Conservation (phyloP, 1,140 invertebrate species). For the Procambarus virginalis region DNA sequence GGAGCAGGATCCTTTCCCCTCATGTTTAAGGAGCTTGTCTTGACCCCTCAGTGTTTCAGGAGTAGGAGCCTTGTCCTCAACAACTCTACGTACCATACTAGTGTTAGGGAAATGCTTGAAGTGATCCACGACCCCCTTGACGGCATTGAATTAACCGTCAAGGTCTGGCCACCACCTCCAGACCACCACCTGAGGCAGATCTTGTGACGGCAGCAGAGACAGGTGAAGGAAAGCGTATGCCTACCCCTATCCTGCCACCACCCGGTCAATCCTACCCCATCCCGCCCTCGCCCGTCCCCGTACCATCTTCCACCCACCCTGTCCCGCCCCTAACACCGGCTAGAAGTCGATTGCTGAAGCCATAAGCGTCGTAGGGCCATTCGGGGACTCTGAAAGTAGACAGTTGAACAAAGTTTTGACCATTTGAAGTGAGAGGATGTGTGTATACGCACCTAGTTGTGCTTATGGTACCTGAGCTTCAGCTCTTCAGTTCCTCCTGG, state of each 20-base stretch:
- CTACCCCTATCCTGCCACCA: too few species aligned
- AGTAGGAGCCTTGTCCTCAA: too few species aligned
- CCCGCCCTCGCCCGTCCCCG: not conserved
- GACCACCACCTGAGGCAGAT: not conserved
- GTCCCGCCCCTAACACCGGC: not conserved
- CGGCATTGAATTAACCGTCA: too few species aligned
- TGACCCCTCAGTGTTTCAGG: too few species aligned
- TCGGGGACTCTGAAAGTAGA: not conserved
- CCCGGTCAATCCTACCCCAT: too few species aligned
- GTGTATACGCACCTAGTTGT: constrained; percentile 21
- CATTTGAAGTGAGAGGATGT: not conserved
- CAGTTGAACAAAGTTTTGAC: not conserved
- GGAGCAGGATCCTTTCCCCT: too few species aligned
- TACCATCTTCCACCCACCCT: not conserved
- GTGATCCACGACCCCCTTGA: not conserved
- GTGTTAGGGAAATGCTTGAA: not conserved
- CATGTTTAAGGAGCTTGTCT: too few species aligned
- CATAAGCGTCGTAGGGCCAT: constrained; percentile 23
- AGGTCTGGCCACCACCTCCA: not conserved
- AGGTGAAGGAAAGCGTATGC: too few species aligned
- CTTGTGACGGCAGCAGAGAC: not conserved
- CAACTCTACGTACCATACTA: too few species aligned
- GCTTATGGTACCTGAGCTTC: not conserved
- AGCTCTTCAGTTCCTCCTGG: not conserved
- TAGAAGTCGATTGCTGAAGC: constrained; percentile 2